phyloP scores from a whole-genome alignment of 2,113 vertebrate species.

The Coreoperca whiteheadi region DNA sequence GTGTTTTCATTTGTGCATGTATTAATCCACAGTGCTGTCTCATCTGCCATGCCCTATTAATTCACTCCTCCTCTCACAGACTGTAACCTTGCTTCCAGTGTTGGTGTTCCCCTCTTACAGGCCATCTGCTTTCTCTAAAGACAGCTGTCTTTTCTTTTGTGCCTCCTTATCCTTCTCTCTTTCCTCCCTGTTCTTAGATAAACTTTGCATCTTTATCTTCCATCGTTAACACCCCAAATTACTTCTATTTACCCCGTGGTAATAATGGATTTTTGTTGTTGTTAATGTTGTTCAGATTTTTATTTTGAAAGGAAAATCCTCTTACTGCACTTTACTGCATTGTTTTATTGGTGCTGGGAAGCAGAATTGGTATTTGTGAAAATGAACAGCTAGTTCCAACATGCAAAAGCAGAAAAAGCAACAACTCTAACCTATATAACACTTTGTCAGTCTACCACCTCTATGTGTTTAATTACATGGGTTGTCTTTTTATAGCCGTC shows the following conservation, averaged over 20 bases:
- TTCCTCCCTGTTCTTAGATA: background rate
- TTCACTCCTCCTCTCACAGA: slow-evolving; percentile 38
- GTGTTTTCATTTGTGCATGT: slow-evolving; percentile 34
- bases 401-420: background rate
- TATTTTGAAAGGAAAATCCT: background rate
- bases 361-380: background rate
- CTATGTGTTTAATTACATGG: background rate
- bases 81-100: slow-evolving; percentile 43
- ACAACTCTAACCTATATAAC: background rate
- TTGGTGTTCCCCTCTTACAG: slow-evolving; percentile 8
- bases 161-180: background rate
- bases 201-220: background rate
- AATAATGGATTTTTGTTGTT: too few relatives aligned
- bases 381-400: background rate
- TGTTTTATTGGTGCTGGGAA: background rate
- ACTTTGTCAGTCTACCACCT: background rate
- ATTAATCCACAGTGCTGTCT: slow-evolving; percentile 44
- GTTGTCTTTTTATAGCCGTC: background rate
- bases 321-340: background rate
- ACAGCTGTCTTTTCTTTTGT: background rate
- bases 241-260: background rate
- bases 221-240: background rate
- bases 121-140: slow-evolving; percentile 27
- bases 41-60: slow-evolving; percentile 53
- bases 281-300: background rate